Evolutionary conservation across 1,140 invertebrate species (phyloP), one percentile per base, ranked within the genome.

Genomic region (Pogonognathellus flavescens): DNA sequence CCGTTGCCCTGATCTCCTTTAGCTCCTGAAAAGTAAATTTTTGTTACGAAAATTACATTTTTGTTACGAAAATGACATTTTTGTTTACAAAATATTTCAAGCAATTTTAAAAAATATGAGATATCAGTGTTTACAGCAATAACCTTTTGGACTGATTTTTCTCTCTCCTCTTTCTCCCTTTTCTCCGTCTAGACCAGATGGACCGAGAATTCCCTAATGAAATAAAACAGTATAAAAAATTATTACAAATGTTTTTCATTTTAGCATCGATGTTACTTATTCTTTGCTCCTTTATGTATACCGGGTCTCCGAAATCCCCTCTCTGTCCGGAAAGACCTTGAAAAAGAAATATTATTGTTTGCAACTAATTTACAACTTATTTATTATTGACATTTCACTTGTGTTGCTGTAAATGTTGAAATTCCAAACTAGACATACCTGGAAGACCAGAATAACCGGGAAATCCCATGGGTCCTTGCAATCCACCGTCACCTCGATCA

Each of bases 1-100:
- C n/a, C n/a, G 60, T 52, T 53, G 49, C 89, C 85, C 7, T 83
- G 66, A 13, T 87, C 86, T 83, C 86, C 86, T 55, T 84, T 80
- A 1, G 14, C 31, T 11, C 85, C 80, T 83, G 50, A 13, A 66
- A 49, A 62, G 18, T 0, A 50, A 76, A 76, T n/a, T n/a, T n/a
- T n/a, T n/a, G n/a, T n/a, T n/a, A n/a, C 3, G 16, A 18, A 49
- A 76, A n/a, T 49, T 49, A n/a, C n/a, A n/a, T n/a, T n/a, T n/a
- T n/a, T n/a, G n/a, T n/a, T n/a, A 16, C 2, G 1, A 16, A 16
- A 49, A 7, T 41, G 4, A 11, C 2, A 70, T 31, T 70, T 66
- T 50, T 70, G 5, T 5, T 3, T 31, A 9, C 53, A 13, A 6
- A 52, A 25, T 18, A 5, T 55, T 41, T 62, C 5, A 1, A 2